Base-by-base conservation (phyloP, 2,797 vertebrate genomes). In the Fistularia tabacaria region DNA sequence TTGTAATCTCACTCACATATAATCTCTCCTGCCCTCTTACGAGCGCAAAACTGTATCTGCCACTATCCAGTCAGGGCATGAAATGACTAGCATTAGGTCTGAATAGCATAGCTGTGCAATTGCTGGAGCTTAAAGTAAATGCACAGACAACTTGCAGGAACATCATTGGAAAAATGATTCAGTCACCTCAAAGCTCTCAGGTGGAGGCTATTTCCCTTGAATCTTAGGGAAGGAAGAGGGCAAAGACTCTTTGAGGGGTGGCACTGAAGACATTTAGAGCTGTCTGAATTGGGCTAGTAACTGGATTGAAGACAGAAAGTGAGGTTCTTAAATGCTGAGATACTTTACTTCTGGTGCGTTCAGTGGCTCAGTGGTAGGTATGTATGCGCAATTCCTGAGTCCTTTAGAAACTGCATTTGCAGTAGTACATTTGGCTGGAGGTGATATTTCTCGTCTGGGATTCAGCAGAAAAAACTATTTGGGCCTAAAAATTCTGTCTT, bases 31-130 rank as follows among this genome's bases (percentile, higher is more conserved):
- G 69, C 60, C 79, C 78, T 80, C 66, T 84, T 40, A 9, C 70
- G 72, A 59, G 78, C 64, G 74, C 71, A 76, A 81, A 83, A 74
- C 70, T 82, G 69, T 82, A 82, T 86, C 79, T 81, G 61, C 79
- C 64, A 42, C 81, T 85, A 85, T 87, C 80, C 81, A 79, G 83
- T 82, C 82, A 83, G 67, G 81, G 66, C 84, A 83, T 88, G 82
- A 88, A 88, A 89, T 86, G 65, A 87, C 74, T 73, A 81, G 82
- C 80, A 84, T 88, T 88, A 86, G 71, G 63, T 76, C 67, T 68
- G 47, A 77, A 72, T 76, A 75, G 74, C 66, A 67, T 53, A 47
- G 73, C 68, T 58, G 58, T 67, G 74, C 69, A 50, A 56, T 62
- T 60, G 78, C 71, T 64, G 63, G 56, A 66, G 70, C 79, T 73